These are phyloP conservation scores for Myotis brandtii DNA, from an alignment of 2,113 vertebrate species.

Conservation along the genomic window DNA sequence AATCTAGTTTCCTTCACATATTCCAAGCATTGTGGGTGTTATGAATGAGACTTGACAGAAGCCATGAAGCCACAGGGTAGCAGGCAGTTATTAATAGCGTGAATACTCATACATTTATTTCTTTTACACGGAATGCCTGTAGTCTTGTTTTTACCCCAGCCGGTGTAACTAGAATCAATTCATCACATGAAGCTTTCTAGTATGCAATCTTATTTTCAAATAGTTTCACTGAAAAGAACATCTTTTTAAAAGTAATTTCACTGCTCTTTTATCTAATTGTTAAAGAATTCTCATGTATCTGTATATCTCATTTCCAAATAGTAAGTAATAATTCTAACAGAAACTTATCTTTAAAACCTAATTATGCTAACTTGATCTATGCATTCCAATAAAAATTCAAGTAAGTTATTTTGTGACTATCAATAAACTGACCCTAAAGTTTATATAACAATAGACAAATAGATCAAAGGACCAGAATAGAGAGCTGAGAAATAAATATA, in stretches of 20 bases:
- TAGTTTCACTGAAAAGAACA: neutral
- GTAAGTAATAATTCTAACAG: neutral
- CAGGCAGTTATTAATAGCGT: neutral
- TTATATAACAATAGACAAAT: neutral
- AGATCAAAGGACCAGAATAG: neutral
- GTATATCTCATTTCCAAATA: neutral
- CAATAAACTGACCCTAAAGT: neutral
- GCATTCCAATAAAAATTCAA: neutral
- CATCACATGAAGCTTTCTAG: neutral
- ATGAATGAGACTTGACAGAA: neutral
- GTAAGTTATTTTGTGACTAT: neutral
- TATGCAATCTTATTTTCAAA: neutral
- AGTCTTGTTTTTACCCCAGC: neutral
- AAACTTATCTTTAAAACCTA: neutral
- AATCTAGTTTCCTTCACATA: neutral
- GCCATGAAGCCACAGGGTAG: neutral
- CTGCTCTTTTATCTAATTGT: neutral
- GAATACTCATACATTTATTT: constrained; percentile 55
- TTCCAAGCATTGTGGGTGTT: neutral
- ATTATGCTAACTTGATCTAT: neutral
- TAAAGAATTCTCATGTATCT: neutral
- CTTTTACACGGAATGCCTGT: constrained; percentile 3
- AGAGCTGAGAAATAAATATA: neutral
- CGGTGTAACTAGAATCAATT: constrained; percentile 3
- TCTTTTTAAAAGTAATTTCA: neutral